These are phyloP conservation scores for Caenorhabditis japonica DNA, from an alignment of 2,888 invertebrate genomes.

Conservation along the genomic window DNA sequence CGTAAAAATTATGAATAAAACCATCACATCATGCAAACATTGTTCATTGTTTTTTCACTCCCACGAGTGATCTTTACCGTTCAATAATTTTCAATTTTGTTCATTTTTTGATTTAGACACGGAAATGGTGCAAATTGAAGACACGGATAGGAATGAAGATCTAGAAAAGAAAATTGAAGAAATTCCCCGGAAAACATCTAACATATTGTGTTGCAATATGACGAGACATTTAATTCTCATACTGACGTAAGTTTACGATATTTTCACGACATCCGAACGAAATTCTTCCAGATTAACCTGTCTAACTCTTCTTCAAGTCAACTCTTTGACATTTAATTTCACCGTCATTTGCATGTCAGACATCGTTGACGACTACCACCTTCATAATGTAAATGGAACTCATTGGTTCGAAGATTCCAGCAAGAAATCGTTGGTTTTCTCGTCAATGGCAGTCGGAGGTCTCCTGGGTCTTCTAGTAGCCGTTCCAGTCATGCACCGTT, in stretches of 20 bases:
- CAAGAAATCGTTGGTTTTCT: slow-evolving; percentile 39
- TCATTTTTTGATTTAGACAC: too few species aligned
- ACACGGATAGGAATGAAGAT: neutral
- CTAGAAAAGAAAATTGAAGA: neutral
- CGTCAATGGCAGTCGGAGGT: slow-evolving; percentile 31
- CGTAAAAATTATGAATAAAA: slow-evolving; percentile 22
- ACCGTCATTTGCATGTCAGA: slow-evolving; percentile 53
- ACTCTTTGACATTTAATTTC: slow-evolving; percentile 43
- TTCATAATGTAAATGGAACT: slow-evolving; percentile 13
- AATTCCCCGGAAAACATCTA: slow-evolving; percentile 13
- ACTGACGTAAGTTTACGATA: slow-evolving; percentile 40
- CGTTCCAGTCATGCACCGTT: slow-evolving; percentile 27
- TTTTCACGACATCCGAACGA: neutral
- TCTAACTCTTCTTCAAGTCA: slow-evolving; percentile 35
- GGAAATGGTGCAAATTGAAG: slow-evolving; percentile 37
- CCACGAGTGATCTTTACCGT: slow-evolving; percentile 17
- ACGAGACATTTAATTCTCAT: slow-evolving; percentile 43
- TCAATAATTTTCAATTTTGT: neutral
- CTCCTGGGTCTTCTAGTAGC: slow-evolving; percentile 33
- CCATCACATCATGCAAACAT: slow-evolving; percentile 6
- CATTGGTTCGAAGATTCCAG: slow-evolving; percentile 38
- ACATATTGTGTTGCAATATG: slow-evolving; percentile 38
- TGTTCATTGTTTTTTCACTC: slow-evolving; percentile 8
- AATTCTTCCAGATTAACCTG: slow-evolving; percentile 29
- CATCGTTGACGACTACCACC: slow-evolving; percentile 29